Evolutionary conservation across 2,888 invertebrate species (phyloP).

Genomic region (Odontothrips loti): DNA sequence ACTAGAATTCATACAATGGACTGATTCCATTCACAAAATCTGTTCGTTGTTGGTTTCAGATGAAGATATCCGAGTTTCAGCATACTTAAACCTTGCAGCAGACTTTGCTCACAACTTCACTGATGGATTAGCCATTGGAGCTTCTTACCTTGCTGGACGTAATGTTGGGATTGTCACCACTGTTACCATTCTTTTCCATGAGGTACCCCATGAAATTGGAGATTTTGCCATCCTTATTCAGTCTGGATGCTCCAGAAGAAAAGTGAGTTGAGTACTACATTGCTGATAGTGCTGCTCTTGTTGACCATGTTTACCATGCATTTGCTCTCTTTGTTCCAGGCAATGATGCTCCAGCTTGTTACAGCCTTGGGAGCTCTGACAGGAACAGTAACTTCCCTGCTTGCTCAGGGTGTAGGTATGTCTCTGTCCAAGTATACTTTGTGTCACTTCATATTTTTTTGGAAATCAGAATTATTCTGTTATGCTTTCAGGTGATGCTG

Average conservation of each 20-base stretch:
- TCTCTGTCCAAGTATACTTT: conserved; percentile 20
- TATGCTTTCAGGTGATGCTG: conserved; percentile 53
- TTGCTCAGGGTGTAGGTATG: conserved; percentile 65
- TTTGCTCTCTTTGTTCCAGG: conserved; percentile 50
- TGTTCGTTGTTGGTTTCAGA: conserved; percentile 32
- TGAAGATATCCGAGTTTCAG: conserved; percentile 71
- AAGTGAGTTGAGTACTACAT: conserved; percentile 50
- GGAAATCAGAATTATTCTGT: conserved; percentile 26
- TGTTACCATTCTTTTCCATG: conserved; percentile 92
- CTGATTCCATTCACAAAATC: too few species aligned
- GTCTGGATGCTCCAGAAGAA: conserved; percentile 88
- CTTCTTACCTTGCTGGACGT: conserved; percentile 89
- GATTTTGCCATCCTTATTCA: conserved; percentile 98
- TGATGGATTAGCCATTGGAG: conserved; percentile 98
- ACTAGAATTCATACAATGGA: too few species aligned
- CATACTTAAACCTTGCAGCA: conserved; percentile 94
- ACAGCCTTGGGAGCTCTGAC: conserved; percentile 93
- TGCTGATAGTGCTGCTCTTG: neutral
- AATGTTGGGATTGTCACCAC: conserved; percentile 87
- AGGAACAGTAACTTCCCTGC: conserved; percentile 84
- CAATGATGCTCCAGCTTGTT: conserved; percentile 87
- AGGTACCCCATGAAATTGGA: conserved; percentile 99
- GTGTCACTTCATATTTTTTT: conserved; percentile 29
- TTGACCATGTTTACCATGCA: conserved; percentile 27
- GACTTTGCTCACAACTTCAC: conserved; percentile 99